Percentiles rank a stretch among this genome's conserved stretches.
Conservation (phyloP, 2,888 invertebrate species). For the Sinelater perroti region DNA sequence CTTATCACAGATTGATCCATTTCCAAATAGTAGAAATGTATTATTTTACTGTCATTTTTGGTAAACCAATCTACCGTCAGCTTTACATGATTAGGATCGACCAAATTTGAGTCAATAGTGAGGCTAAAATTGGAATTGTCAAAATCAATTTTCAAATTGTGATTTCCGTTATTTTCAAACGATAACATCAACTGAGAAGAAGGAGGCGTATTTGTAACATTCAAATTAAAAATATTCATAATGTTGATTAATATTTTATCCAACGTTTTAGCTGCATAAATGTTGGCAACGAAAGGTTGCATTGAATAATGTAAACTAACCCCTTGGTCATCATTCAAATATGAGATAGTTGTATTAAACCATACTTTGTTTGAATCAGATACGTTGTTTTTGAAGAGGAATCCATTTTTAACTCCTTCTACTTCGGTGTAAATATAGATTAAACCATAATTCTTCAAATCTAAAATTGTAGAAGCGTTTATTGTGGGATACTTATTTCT, state of each 20-base stretch:
- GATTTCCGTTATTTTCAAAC: background rate
- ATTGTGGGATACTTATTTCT: background rate
- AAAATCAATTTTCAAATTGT: constrained; percentile 3
- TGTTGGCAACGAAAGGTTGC: background rate
- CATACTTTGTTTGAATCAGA: background rate
- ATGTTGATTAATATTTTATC: constrained; percentile 13
- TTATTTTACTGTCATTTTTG: background rate
- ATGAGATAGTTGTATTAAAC: background rate
- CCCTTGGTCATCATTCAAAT: background rate
- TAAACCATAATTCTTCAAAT: background rate
- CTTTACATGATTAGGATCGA: constrained; percentile 5
- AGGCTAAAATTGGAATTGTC: constrained; percentile 6
- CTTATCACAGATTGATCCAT: background rate
- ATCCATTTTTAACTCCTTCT: background rate
- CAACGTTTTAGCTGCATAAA: constrained; percentile 9
- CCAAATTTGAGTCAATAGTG: background rate
- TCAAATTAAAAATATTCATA: constrained; percentile 6
- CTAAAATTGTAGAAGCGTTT: background rate
- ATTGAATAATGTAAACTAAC: background rate
- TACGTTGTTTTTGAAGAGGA: background rate
- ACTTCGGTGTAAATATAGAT: background rate
- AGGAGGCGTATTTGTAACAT: constrained; percentile 1
- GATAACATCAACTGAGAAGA: constrained; percentile 1
- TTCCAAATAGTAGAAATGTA: constrained; percentile 4
- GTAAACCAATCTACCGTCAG: background rate